Conservation (phyloP, 2,888 invertebrate species). For the Lasioglossum zephyrum region DNA sequence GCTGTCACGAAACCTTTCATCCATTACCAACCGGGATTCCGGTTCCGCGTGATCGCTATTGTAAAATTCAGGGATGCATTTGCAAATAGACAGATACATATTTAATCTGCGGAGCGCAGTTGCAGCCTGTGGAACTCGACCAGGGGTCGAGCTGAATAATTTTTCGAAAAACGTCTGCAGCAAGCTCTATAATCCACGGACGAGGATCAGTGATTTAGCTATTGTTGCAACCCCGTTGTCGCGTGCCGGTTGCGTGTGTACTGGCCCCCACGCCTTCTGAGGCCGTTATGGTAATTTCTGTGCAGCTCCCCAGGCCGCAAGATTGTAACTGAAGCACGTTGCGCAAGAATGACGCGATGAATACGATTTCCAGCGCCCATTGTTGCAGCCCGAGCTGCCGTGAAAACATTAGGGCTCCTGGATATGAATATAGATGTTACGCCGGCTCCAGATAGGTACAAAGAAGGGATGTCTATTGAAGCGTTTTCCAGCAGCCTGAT, state of each 20-base stretch:
- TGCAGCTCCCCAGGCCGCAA: constrained; percentile 57
- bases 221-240: constrained; percentile 67
- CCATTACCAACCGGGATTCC: background rate
- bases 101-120: constrained; percentile 40
- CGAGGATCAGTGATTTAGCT: constrained; percentile 53
- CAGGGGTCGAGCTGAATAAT: constrained; percentile 20
- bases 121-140: constrained; percentile 1
- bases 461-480: constrained; percentile 1
- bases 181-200: constrained; percentile 37
- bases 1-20: background rate
- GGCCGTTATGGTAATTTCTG: constrained; percentile 74
- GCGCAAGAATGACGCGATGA: constrained; percentile 61
- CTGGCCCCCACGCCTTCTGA: constrained; percentile 31
- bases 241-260: constrained; percentile 74
- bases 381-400: constrained; percentile 29
- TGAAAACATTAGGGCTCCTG: constrained; percentile 35
- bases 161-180: constrained; percentile 46
- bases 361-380: constrained; percentile 49
- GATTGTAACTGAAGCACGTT: constrained; percentile 66
- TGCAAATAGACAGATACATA: constrained; percentile 63
- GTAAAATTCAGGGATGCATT: constrained; percentile 60
- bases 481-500: background rate
- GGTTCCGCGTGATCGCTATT: constrained; percentile 31
- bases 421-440: constrained; percentile 25
- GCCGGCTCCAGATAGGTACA: background rate